Evolutionary conservation across 2,888 invertebrate genomes (phyloP), one percentile per base, ranked within the genome.

Genomic region (Eupelmus urozonus): DNA sequence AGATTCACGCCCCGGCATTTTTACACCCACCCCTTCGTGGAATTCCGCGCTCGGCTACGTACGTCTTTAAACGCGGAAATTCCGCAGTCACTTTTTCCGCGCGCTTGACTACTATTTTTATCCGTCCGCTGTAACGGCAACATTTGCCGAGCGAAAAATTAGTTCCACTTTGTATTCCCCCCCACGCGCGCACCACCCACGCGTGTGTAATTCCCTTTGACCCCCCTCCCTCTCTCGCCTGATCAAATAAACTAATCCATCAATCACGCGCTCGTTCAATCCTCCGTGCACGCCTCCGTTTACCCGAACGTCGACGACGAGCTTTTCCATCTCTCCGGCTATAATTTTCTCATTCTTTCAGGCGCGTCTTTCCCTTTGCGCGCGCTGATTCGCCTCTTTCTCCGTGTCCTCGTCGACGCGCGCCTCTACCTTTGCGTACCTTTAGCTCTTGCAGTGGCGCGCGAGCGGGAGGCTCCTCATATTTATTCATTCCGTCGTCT

Each of bases 201-300:
- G 25, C 3, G 2, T 11, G 9, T 27, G 55, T 27, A 57, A 45
- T 45, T 45, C 16, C n/a, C n/a, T n/a, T n/a, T n/a, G n/a, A n/a
- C n/a, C n/a, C n/a, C n/a, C n/a, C n/a, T 45, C 2, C 13, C 45
- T 2, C 16, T 13, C 51, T 11, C 18, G 51, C 29, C 45, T 51
- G 51, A 66, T 72, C 67, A 62, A 67, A 72, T 60, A 29, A 73
- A 67, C 55, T 62, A 45, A 73, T 67, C 62, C 67, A 73, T 73
- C 67, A 55, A 73, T 78, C 69, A 73, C 23, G n/a, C 20, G 7
- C 20, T 65, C 49, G 16, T 45, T 45, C 45, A 1, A 57, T 57
- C 25, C 25, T 23, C 63, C 2, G 1, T 5, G 25, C 25, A 20
- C 45, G 16, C 49, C 20, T 66, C 16, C 25, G 7, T 16, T 55